Conservation (phyloP, 2,888 invertebrate genomes). For the Ectemnius continuus region DNA sequence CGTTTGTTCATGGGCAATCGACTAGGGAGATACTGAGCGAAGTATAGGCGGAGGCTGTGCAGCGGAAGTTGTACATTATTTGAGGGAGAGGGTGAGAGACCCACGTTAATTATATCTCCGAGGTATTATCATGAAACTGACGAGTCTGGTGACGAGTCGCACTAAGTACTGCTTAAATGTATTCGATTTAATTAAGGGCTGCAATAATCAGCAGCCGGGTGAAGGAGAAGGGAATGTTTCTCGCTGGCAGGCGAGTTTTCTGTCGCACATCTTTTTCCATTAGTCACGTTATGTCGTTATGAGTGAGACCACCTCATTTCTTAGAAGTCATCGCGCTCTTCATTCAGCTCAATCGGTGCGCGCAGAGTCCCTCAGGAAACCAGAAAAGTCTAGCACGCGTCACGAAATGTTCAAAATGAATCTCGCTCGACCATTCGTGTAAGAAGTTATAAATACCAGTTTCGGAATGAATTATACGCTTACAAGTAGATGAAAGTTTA, state of each 20-base stretch:
- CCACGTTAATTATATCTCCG: neutral
- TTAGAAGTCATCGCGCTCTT: neutral
- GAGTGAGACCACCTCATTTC: conserved; percentile 2
- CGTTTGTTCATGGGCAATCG: too few species aligned
- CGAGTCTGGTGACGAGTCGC: neutral
- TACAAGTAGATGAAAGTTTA: too few species aligned
- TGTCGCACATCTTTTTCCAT: neutral
- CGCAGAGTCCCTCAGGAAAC: neutral
- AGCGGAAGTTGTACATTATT: too few species aligned
- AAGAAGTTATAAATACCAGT: too few species aligned
- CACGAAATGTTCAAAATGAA: too few species aligned
- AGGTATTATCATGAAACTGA: neutral
- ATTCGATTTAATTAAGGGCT: conserved; percentile 6
- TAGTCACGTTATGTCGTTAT: conserved; percentile 1
- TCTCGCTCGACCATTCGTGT: too few species aligned
- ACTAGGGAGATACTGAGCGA: too few species aligned
- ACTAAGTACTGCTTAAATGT: neutral
- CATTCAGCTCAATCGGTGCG: neutral
- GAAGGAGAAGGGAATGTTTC: neutral
- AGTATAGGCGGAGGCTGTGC: too few species aligned
- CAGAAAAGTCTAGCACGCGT: too few species aligned
- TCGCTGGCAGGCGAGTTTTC: too few species aligned
- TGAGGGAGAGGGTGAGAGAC: neutral
- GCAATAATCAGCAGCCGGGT: neutral
- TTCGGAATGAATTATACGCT: too few species aligned